phyloP scores from a whole-genome alignment of 2,797 vertebrate species.

The Schizopygopsis malacanthus region DNA sequence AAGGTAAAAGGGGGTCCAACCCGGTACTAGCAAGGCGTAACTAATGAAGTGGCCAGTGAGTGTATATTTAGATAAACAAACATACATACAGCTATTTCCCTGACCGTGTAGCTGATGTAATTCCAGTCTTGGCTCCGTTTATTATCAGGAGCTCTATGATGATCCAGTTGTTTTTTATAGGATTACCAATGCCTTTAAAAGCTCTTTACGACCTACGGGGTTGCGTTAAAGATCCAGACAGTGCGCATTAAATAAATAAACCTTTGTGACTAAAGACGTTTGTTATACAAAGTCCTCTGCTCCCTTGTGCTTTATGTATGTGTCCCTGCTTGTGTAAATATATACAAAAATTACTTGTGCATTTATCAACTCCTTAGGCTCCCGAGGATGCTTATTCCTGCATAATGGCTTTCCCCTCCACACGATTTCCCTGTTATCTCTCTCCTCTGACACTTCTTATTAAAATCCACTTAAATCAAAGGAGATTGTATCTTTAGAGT shows the following conservation, averaged over 20 bases:
- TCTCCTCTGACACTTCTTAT: constrained; percentile 53
- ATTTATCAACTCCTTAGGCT: constrained; percentile 51
- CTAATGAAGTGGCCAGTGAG: too few species aligned
- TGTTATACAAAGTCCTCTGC: constrained; percentile 30
- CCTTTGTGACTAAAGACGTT: constrained; percentile 47
- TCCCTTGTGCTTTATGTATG: constrained; percentile 15
- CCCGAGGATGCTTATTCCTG: constrained; percentile 40
- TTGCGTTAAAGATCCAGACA: constrained; percentile 10
- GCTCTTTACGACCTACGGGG: constrained; percentile 24
- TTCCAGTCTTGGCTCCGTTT: constrained; percentile 15
- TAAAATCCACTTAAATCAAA: constrained; percentile 61
- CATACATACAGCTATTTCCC: not conserved
- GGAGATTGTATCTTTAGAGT: constrained; percentile 43
- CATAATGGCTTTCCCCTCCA: constrained; percentile 17
- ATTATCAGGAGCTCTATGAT: constrained; percentile 12
- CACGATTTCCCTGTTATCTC: constrained; percentile 45
- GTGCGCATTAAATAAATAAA: constrained; percentile 42
- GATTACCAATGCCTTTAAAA: constrained; percentile 41
- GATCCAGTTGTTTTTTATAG: constrained; percentile 52
- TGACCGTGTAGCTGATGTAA: not conserved
- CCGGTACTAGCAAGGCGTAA: too few species aligned
- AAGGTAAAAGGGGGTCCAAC: too few species aligned
- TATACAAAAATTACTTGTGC: constrained; percentile 52
- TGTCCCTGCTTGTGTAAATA: constrained; percentile 46
- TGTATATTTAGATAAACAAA: too few species aligned